Percentiles rank a stretch among this genome's conserved stretches.
Conservation (phyloP, 1,140 invertebrate species). For the Drosophila azteca region DNA sequence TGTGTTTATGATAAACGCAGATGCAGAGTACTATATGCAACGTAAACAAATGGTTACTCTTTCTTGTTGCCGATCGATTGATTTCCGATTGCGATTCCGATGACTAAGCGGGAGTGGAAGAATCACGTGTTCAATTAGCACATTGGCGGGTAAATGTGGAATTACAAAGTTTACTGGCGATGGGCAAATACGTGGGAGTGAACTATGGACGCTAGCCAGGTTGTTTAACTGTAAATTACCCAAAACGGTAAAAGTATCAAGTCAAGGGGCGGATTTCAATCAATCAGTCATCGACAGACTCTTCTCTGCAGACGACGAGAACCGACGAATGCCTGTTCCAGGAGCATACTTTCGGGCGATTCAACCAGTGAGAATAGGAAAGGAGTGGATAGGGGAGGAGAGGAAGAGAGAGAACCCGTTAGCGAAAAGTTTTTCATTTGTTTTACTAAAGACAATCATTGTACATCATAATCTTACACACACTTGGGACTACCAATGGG, state of each 20-base stretch:
- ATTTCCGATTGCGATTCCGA: neutral
- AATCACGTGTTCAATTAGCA: slow-evolving; percentile 18
- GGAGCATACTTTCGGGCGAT: slow-evolving; percentile 5
- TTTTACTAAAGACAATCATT: slow-evolving; percentile 47
- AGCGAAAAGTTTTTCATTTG: slow-evolving; percentile 10
- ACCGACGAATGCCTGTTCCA: too few relatives aligned
- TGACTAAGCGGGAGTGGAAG: neutral
- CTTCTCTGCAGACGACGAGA: too few relatives aligned
- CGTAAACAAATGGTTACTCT: too few relatives aligned
- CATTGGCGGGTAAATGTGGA: slow-evolving; percentile 19
- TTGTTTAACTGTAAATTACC: slow-evolving; percentile 20
- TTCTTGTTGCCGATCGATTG: slow-evolving; percentile 9
- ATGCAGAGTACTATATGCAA: too few relatives aligned
- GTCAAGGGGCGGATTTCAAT: too few relatives aligned
- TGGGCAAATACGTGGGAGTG: slow-evolving; percentile 2
- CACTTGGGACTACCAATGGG: slow-evolving; percentile 43
- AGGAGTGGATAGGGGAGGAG: too few relatives aligned
- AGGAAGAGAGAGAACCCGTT: too few relatives aligned
- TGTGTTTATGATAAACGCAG: too few relatives aligned
- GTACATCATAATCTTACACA: slow-evolving; percentile 42
- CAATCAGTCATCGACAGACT: too few relatives aligned
- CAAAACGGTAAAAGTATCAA: neutral
- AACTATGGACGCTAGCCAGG: slow-evolving; percentile 11
- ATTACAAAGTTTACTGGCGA: slow-evolving; percentile 6
- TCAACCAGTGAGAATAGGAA: neutral